Evolutionary conservation across 2,888 invertebrate species (phyloP).

Genomic region (Idaea biselata): DNA sequence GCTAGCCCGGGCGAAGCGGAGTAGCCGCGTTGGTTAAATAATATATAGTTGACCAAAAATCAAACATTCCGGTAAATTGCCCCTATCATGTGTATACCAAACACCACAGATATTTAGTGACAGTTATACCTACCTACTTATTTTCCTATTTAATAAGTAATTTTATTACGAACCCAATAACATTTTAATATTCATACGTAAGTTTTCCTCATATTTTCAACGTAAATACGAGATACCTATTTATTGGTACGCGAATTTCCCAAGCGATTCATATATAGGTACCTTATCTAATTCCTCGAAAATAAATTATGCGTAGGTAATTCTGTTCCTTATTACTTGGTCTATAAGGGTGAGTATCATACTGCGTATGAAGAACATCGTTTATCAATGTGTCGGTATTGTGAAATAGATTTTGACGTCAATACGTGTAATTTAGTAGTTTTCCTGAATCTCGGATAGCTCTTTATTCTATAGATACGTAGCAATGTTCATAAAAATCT

Average conservation of each 20-base stretch:
- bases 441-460: not conserved
- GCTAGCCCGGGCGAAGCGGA: no score
- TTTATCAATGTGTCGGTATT: not conserved
- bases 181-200: not conserved
- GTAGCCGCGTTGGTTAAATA: no score
- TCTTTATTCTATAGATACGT: no score
- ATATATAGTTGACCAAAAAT: no score
- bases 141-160: not conserved
- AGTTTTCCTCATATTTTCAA: conserved; percentile 19
- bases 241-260: conserved; percentile 26
- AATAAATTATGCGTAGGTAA: conserved; percentile 22
- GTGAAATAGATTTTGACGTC: not conserved
- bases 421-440: not conserved
- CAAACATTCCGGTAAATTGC: no score
- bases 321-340: not conserved
- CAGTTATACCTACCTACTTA: no score
- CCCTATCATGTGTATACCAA: no score
- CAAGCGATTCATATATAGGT: conserved; percentile 15
- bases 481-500: no score
- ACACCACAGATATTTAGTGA: no score
- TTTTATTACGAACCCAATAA: not conserved
- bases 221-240: conserved; percentile 22
- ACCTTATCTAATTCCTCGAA: conserved; percentile 16
- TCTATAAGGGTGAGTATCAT: not conserved
- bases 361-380: not conserved